phyloP scores from a whole-genome alignment of 2,888 invertebrate species.

The Cetonia aurata region DNA sequence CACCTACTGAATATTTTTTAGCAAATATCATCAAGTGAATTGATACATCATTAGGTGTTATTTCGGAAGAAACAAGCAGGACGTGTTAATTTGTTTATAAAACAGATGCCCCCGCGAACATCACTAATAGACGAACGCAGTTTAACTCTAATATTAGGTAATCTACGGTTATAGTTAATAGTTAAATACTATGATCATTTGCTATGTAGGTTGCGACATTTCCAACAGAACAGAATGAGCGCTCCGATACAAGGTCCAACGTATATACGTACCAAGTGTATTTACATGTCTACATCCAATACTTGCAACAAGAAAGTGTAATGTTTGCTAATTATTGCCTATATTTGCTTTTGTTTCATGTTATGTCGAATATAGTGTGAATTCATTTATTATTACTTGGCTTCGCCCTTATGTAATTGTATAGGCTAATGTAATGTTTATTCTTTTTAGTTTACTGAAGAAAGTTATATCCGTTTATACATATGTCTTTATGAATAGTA shows the following conservation, averaged over 20 bases:
- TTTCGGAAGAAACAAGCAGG: constrained; percentile 7
- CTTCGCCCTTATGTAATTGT: no score
- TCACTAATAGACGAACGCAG: not conserved
- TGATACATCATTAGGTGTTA: constrained; percentile 1
- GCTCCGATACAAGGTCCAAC: no score
- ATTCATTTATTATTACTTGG: no score
- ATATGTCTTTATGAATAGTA: no score
- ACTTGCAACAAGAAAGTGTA: not conserved
- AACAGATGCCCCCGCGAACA: constrained; percentile 19
- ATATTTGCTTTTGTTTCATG: no score
- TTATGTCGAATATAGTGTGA: no score
- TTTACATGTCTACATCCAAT: not conserved
- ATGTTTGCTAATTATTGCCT: no score
- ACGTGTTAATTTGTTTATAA: constrained; percentile 32
- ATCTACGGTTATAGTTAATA: constrained; percentile 11
- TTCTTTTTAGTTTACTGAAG: no score
- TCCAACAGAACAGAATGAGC: not conserved
- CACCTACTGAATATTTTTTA: constrained; percentile 9
- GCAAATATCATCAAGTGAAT: constrained; percentile 16
- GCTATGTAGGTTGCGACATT: constrained; percentile 1
- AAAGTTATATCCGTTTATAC: no score
- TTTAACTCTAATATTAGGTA: constrained; percentile 17
- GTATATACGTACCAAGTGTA: no score
- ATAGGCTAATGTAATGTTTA: no score
- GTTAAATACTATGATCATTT: not conserved